Evolutionary conservation across 1,140 invertebrate species (phyloP), one percentile per base, ranked within the genome.

Genomic region (Geopemphigus sp.): DNA sequence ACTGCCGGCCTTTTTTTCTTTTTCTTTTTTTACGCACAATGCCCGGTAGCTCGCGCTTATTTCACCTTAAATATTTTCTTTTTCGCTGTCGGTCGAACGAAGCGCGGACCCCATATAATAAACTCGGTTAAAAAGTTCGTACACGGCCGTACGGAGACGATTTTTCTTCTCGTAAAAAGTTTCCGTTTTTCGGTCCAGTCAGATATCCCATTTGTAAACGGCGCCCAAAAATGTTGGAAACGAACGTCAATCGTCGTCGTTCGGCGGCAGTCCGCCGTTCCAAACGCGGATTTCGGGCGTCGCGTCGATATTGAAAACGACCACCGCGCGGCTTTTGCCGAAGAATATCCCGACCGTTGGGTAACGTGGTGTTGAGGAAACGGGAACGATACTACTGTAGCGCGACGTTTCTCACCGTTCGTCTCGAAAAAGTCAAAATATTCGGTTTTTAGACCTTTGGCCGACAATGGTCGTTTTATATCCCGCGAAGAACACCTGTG

Each of bases 61-160:
- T 72, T 72, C 14, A 72, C 68, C 47, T 72, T 72, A n/a, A 72
- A 72, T 72, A 72, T 72, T 72, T 68, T 50, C 24, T 68, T 50
- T 66, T 54, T 72, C 53, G 29, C 47, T 14, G 4, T 1, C 47
- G 54, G 66, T 15, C 53, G 14, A 54, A 26, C 50, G 68, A 72
- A 72, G 47, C 53, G 12, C 4, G 26, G 29, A 54, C 50, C 45
- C 50, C 47, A 72, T 54, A 50, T 50, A n/a, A 50, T 11, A 29
- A 54, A 72, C 24, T 72, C 50, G 50, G 68, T 53, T 70, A 29
- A 72, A 72, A 72, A 54, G 17, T 72, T 72, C 6, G 10, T 29
- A 47, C 24, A 72, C 19, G 66, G 24, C n/a, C 3, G 66, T 50
- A 50, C 22, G 50, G 22, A 50, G 66, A 50, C 47, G 45, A 68